A percentile compares a stretch with the other conserved stretches of the same genome.
Conservation (phyloP, 2,113 vertebrate species). For the Emydura subglobosa region DNA sequence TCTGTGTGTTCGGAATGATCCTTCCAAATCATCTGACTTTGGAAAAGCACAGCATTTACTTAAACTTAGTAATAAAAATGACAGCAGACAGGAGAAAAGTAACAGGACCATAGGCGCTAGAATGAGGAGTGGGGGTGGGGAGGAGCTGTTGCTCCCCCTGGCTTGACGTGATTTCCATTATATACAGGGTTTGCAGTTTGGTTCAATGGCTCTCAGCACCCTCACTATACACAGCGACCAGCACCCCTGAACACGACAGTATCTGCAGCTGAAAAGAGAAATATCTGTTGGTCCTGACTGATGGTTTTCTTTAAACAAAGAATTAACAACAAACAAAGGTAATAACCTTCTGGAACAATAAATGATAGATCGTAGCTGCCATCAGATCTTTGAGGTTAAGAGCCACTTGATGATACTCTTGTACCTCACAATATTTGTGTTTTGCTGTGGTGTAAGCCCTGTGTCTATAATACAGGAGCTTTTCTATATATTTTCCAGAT, state of each 20-base stretch:
- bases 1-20: slow-evolving; percentile 10
- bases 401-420: neutral
- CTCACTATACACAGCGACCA: too few species aligned
- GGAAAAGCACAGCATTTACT: slow-evolving; percentile 22
- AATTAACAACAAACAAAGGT: neutral
- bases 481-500: slow-evolving; percentile 20
- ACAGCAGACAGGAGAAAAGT: neutral
- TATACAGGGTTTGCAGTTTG: too few species aligned
- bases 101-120: slow-evolving; percentile 9
- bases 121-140: accelerated
- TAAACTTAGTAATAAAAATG: slow-evolving; percentile 27
- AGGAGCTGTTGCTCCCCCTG: too few species aligned
- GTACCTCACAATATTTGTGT: neutral
- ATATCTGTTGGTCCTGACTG: neutral
- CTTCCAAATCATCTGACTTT: slow-evolving; percentile 42
- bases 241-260: neutral
- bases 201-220: too few species aligned
- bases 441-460: neutral
- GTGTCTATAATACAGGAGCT: neutral
- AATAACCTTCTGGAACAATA: slow-evolving; percentile 15
- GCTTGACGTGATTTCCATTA: too few species aligned
- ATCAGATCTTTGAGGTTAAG: neutral
- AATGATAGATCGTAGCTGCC: neutral
- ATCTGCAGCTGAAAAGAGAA: neutral
- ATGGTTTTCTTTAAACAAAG: neutral